Evolutionary conservation across 2,113 vertebrate genomes (phyloP).

Genomic region (Caranx ignobilis): DNA sequence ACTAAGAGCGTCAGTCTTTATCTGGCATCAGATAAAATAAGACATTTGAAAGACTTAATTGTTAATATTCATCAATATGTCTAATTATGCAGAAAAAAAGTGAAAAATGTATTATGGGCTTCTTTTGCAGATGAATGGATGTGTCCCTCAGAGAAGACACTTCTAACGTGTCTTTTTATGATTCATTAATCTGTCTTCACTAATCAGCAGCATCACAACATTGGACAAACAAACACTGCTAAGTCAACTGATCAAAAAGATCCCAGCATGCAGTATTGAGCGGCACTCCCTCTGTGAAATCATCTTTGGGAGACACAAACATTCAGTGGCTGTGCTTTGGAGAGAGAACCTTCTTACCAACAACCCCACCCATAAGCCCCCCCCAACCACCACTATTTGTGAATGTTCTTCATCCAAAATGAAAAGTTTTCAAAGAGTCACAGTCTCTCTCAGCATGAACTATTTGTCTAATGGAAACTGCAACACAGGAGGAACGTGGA

Average conservation of each 20-base stretch:
- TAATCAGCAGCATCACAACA: slow-evolving; percentile 71
- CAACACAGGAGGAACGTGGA: background rate
- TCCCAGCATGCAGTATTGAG: slow-evolving; percentile 59
- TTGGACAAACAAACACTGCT: slow-evolving; percentile 74
- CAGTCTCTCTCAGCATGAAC: slow-evolving; percentile 12
- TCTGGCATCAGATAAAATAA: slow-evolving; percentile 81
- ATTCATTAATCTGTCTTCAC: slow-evolving; percentile 77
- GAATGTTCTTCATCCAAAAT: slow-evolving; percentile 63
- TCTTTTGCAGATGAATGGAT: slow-evolving; percentile 49
- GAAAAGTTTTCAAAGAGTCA: slow-evolving; percentile 58
- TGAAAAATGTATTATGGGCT: slow-evolving; percentile 75
- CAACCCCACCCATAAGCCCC: background rate
- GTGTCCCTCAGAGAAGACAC: slow-evolving; percentile 65
- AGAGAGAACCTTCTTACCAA: slow-evolving; percentile 14
- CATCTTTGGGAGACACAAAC: slow-evolving; percentile 52
- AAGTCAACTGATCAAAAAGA: slow-evolving; percentile 69
- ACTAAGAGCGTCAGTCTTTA: slow-evolving; percentile 66
- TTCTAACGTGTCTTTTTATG: slow-evolving; percentile 75
- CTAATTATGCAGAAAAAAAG: slow-evolving; percentile 73
- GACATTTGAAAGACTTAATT: slow-evolving; percentile 79
- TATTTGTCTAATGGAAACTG: slow-evolving; percentile 27
- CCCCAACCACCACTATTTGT: slow-evolving; percentile 7
- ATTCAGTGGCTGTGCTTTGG: slow-evolving; percentile 33
- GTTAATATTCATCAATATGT: slow-evolving; percentile 84
- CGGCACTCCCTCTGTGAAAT: slow-evolving; percentile 17